Evolutionary conservation across 2,797 vertebrate genomes (phyloP).

Genomic region (Molossus alvarezi): DNA sequence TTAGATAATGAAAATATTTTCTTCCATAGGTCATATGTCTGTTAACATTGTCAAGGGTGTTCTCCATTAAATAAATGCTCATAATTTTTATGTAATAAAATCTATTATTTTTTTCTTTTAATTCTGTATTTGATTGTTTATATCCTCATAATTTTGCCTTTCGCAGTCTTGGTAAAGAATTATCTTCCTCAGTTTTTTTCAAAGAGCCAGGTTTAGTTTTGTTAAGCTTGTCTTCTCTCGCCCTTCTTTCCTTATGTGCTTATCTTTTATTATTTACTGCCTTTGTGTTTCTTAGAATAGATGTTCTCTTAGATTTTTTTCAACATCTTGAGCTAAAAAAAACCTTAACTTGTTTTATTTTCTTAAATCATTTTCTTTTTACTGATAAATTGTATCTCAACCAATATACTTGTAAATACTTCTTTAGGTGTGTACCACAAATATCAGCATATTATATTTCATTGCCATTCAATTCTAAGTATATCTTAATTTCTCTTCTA

Average conservation of each 20-base stretch:
- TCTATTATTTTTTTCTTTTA: not conserved
- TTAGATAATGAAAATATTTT: constrained; percentile 55
- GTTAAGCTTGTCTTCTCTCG: not conserved
- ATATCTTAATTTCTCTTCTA: not conserved
- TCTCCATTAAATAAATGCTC: not conserved
- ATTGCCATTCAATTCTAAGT: not conserved
- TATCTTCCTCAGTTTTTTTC: constrained; percentile 33
- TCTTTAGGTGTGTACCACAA: constrained; percentile 14
- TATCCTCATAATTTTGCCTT: not conserved
- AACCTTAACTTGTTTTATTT: constrained; percentile 29
- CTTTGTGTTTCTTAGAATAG: constrained; percentile 5
- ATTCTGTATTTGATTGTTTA: constrained; percentile 31
- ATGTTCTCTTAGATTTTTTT: not conserved
- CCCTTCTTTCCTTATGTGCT: not conserved
- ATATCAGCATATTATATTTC: constrained; percentile 45
- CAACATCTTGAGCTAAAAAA: constrained; percentile 49
- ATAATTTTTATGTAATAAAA: constrained; percentile 48
- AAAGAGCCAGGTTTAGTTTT: constrained; percentile 12
- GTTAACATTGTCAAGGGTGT: not conserved
- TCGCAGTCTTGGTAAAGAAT: not conserved
- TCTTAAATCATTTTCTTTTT: not conserved
- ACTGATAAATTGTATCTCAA: constrained; percentile 19
- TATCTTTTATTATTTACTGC: constrained; percentile 12
- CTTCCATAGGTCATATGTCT: not conserved
- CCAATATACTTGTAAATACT: not conserved